A percentile compares a stretch with the other conserved stretches of the same genome.
Conservation (phyloP, 2,888 invertebrate genomes). For the Ichneumoninae sp. region DNA sequence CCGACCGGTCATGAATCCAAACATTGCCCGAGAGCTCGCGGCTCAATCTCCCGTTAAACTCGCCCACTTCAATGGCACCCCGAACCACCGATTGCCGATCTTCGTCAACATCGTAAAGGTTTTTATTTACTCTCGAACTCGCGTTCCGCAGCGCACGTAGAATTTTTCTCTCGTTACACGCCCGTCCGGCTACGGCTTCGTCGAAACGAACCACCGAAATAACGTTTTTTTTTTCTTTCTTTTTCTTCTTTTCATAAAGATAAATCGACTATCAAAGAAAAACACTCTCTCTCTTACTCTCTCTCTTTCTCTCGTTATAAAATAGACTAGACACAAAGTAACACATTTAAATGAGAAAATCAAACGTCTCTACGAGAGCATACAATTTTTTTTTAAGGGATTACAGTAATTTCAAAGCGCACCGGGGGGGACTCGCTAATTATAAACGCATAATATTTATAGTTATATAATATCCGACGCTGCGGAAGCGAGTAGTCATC, state of each 20-base stretch:
- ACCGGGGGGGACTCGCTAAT: constrained; percentile 54
- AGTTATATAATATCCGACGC: constrained; percentile 49
- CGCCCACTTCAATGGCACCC: constrained; percentile 47
- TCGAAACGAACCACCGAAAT: constrained; percentile 9
- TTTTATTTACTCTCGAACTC: constrained; percentile 26
- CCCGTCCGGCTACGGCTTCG: neutral
- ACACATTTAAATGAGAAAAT: constrained; percentile 41
- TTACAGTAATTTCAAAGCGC: constrained; percentile 52
- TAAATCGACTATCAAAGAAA: neutral
- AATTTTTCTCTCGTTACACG: constrained; percentile 31
- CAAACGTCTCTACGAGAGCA: constrained; percentile 35
- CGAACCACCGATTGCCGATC: constrained; percentile 48
- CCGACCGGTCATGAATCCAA: constrained; percentile 53
- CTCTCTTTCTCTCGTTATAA: constrained; percentile 23
- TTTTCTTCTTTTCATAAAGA: constrained; percentile 34
- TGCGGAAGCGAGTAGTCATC: constrained; percentile 67
- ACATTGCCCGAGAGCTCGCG: constrained; percentile 44
- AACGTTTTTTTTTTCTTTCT: neutral
- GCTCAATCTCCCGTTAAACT: neutral
- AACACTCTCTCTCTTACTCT: neutral
- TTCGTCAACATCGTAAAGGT: constrained; percentile 47
- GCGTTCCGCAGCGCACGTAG: constrained; percentile 62
- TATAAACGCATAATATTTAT: constrained; percentile 52
- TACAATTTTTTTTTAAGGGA: constrained; percentile 39
- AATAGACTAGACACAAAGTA: constrained; percentile 61